Conservation (phyloP, 2,797 vertebrate species). For the Ateles fusciceps region DNA sequence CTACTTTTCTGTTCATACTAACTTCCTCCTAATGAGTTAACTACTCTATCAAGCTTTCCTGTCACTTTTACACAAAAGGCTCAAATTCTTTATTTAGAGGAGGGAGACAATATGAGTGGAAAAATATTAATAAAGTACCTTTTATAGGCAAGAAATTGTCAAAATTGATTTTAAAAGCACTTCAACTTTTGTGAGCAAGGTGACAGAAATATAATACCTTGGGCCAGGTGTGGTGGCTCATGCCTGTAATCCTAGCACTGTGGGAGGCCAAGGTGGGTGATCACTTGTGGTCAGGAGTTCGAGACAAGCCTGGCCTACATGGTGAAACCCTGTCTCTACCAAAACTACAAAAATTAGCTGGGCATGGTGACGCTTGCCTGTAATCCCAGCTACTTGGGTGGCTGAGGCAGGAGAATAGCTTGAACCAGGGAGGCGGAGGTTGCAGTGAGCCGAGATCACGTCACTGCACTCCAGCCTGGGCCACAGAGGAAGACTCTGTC, state of each 20-base stretch:
- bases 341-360: neutral
- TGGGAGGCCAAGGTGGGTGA: neutral
- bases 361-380: neutral
- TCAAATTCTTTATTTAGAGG: neutral
- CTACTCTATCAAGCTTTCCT: neutral
- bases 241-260: neutral
- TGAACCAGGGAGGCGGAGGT: neutral
- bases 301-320: neutral
- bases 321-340: neutral
- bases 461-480: neutral
- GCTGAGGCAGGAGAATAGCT: neutral
- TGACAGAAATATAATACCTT: neutral
- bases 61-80: neutral
- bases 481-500: neutral
- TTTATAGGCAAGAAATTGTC: slow-evolving; percentile 12
- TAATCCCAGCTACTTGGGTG: neutral
- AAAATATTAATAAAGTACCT: slow-evolving; percentile 31
- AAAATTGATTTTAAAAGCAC: slow-evolving; percentile 33
- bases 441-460: neutral
- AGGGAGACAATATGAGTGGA: neutral
- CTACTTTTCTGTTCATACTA: slow-evolving; percentile 22
- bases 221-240: neutral
- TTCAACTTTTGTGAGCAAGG: slow-evolving; percentile 4
- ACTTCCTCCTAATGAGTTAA: neutral
- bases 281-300: neutral